Base-by-base conservation (phyloP, 2,888 invertebrate genomes). In the Meandrusa payeni region DNA sequence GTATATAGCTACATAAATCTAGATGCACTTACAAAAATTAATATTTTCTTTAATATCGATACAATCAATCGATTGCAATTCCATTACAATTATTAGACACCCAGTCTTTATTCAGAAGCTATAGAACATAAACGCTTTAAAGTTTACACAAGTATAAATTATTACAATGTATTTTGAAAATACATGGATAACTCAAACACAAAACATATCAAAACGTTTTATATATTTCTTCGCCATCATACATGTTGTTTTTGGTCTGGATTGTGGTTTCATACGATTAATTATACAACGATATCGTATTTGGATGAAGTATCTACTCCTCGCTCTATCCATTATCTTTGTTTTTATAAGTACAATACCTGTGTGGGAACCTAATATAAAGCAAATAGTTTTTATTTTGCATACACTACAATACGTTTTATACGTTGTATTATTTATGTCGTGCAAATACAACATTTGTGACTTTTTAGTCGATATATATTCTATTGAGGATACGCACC, bases 231-330 rank as follows among this genome's bases (percentile, higher is more conserved):
- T 39, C 22, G 9, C 4, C 3, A 9, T 2, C 2, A 3, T 39
- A 15, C 29, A 39, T 15, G 2, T 39, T 3, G 6, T 20, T 6
- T 39, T 39, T n/a, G 29, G 20, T 15, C 3, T 29, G 11, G 20
- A 39, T 23, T 29, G 19, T 9, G 39, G 29, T 6, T 10, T 29
- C 9, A 10, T 39, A 6, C 4, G 12, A n/a, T 3, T 23, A 13
- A n/a, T 23, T 0, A 2, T 6, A 6, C 13, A 23, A 15, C 20
- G 10, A 23, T 15, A 15, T 39, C 1, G 9, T 5, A 13, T 5
- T 3, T 20, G 12, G 5, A 5, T 29, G 1, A 13, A 15, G 23
- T 9, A 13, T 29, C 0, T 23, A 20, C 23, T 23, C 5, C 1
- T 12, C 2, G 6, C 29, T 0, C 2, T 29, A 0, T n/a, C 15